phyloP scores from a whole-genome alignment of 2,797 vertebrate genomes.

The Sitta carolinensis region DNA sequence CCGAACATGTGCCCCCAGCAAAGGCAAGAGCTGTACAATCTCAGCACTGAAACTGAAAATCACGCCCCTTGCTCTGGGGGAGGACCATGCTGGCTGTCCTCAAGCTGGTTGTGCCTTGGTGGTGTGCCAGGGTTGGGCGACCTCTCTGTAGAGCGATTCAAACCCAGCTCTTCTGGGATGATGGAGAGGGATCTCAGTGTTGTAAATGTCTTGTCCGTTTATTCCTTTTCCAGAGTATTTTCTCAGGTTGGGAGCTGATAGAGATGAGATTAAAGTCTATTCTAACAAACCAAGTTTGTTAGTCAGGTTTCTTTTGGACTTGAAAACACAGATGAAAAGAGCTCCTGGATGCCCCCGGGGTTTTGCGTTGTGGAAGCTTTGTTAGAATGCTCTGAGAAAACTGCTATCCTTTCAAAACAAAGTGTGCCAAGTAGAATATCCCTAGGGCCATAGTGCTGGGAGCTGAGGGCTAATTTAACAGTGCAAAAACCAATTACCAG shows the following conservation, averaged over 20 bases:
- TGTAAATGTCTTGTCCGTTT: background rate
- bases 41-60: background rate
- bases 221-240: background rate
- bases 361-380: background rate
- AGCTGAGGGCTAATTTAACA: background rate
- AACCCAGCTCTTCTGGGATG: background rate
- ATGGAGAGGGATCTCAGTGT: background rate
- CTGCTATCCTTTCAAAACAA: background rate
- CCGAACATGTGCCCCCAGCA: background rate
- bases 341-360: background rate
- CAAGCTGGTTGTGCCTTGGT: fast-evolving
- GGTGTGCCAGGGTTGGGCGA: background rate
- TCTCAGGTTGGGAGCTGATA: background rate
- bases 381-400: background rate
- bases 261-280: background rate
- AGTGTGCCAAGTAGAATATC: background rate
- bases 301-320: background rate
- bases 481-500: background rate
- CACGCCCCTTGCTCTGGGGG: background rate
- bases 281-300: background rate
- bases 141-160: background rate
- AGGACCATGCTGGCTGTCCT: background rate
- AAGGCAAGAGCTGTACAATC: background rate
- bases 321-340: background rate
- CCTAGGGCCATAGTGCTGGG: fast-evolving